These are phyloP conservation scores for Lasiommata megera DNA, from an alignment of 2,888 invertebrate genomes.

Conservation along the genomic window DNA sequence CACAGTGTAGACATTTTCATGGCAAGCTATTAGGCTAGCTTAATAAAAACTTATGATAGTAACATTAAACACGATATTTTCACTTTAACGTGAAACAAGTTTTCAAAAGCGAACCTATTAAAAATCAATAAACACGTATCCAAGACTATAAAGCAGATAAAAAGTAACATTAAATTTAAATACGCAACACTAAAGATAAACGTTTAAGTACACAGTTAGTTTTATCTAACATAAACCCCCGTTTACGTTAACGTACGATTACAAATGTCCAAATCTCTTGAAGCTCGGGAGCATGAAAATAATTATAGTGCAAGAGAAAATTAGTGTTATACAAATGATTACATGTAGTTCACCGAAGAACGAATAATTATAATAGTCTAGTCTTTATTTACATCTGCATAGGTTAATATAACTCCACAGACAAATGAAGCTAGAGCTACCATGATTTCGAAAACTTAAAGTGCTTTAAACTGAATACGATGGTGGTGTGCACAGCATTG, in stretches of 20 bases:
- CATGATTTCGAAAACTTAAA: background rate
- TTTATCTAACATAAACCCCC: conserved; percentile 15
- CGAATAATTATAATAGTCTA: conserved; percentile 1
- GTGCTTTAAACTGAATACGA: too few species aligned
- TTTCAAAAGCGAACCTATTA: background rate
- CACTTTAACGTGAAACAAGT: background rate
- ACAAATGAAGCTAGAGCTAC: conserved; percentile 8
- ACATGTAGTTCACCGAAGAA: conserved; percentile 7
- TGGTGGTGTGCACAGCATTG: too few species aligned
- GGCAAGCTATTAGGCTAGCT: background rate
- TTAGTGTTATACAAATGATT: conserved; percentile 16
- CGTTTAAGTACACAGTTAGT: conserved; percentile 17
- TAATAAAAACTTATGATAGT: background rate
- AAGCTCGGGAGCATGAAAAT: conserved; percentile 8
- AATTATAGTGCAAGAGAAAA: conserved; percentile 9
- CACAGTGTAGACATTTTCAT: too few species aligned
- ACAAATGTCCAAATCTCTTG: conserved; percentile 16
- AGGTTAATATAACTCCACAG: conserved; percentile 26
- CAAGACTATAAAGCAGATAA: background rate
- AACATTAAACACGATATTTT: background rate
- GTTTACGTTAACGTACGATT: conserved; percentile 15
- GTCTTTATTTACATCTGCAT: conserved; percentile 6
- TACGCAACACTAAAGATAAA: conserved; percentile 4
- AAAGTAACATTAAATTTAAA: conserved; percentile 2
- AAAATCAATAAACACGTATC: conserved; percentile 3